A percentile compares a stretch with the other conserved stretches of the same genome.
These are phyloP conservation scores for Lutraria lutraria DNA, from an alignment of 2,888 invertebrate species.

Conservation along the genomic window DNA sequence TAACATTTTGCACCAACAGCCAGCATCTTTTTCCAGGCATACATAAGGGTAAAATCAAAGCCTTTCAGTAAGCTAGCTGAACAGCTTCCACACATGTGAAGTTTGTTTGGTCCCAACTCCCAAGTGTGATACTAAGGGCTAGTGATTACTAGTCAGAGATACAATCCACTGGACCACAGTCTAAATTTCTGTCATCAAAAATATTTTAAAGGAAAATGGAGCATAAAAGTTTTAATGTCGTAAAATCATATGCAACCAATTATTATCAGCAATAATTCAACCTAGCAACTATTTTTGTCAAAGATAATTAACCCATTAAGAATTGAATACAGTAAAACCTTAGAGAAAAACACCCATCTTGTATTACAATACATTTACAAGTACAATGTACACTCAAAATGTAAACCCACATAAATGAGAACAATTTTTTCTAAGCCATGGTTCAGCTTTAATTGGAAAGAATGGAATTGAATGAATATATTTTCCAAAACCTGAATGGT, in stretches of 20 bases:
- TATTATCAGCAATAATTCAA: not conserved
- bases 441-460: conserved; percentile 9
- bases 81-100: no score
- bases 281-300: not conserved
- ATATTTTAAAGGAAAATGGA: no score
- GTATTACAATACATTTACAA: not conserved
- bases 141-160: no score
- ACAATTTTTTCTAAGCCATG: not conserved
- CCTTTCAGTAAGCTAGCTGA: no score
- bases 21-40: no score
- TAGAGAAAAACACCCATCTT: not conserved
- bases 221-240: no score
- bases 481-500: not conserved
- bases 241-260: not conserved
- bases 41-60: no score
- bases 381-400: not conserved
- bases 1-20: no score
- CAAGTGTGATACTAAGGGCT: no score
- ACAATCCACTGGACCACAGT: no score
- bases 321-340: not conserved
- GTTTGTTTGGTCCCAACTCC: no score
- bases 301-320: not conserved
- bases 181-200: no score
- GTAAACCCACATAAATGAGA: not conserved
- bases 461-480: not conserved